A percentile compares a stretch with the other conserved stretches of the same genome.
phyloP scores from a whole-genome alignment of 2,797 vertebrate genomes.

The Galagoides demidoff region DNA sequence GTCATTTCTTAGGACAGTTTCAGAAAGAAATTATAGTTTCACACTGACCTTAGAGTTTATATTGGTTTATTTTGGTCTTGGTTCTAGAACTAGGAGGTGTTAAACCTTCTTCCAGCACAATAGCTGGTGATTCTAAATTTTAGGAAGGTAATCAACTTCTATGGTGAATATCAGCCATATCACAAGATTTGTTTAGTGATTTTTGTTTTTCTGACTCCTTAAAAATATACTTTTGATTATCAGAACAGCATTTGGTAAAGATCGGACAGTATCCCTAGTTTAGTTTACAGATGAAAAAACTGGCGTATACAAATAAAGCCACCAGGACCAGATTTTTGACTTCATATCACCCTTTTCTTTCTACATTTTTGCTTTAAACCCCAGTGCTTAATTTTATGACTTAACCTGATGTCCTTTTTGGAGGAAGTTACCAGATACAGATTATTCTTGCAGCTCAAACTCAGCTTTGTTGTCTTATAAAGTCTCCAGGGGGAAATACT shows the following conservation, averaged over 20 bases:
- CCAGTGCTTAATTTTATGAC: conserved; percentile 32
- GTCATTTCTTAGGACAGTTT: neutral
- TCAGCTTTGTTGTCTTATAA: neutral
- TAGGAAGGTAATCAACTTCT: conserved; percentile 18
- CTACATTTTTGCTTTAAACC: conserved; percentile 52
- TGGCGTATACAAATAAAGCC: conserved; percentile 22
- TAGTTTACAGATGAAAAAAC: conserved; percentile 48
- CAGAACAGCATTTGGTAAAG: conserved; percentile 39
- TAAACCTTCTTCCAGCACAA: neutral
- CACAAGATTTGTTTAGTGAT: neutral
- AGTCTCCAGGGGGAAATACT: neutral
- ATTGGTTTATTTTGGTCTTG: conserved; percentile 41
- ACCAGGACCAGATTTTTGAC: neutral
- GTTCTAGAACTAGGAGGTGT: neutral
- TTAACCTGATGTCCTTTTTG: neutral
- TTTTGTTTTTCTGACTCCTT: conserved; percentile 40
- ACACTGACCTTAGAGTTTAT: neutral
- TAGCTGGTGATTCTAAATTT: conserved; percentile 28
- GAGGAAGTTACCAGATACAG: neutral
- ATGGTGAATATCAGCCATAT: neutral
- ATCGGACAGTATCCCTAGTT: neutral
- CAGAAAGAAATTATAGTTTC: conserved; percentile 39
- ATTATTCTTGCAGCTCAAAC: neutral
- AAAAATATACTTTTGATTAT: conserved; percentile 27
- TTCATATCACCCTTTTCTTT: neutral